Conservation (phyloP, 2,113 vertebrate genomes). For the Geococcyx californianus region DNA sequence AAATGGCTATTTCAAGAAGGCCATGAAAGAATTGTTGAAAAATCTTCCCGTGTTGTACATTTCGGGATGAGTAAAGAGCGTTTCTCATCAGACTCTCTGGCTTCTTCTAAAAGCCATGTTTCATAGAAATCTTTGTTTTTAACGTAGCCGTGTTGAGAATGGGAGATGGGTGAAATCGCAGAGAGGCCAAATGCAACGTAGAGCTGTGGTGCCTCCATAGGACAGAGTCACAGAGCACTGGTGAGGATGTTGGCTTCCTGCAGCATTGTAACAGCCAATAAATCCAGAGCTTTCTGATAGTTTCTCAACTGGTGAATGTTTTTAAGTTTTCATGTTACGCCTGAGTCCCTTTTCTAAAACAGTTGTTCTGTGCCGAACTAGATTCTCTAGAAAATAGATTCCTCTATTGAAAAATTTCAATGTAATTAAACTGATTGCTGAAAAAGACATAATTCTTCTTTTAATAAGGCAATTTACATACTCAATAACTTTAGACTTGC, state of each 20-base stretch:
- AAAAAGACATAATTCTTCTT: slow-evolving; percentile 72
- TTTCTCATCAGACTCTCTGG: background rate
- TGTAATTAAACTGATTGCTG: slow-evolving; percentile 70
- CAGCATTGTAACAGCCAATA: background rate
- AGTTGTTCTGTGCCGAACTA: slow-evolving; percentile 21
- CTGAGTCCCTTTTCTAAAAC: slow-evolving; percentile 34
- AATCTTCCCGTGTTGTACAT: background rate
- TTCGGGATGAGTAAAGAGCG: background rate
- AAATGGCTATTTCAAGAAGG: background rate
- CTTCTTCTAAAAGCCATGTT: background rate
- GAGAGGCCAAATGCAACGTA: background rate
- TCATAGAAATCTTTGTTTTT: background rate
- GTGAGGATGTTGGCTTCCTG: background rate
- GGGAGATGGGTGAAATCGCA: background rate
- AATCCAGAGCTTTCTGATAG: background rate
- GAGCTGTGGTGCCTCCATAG: too few relatives aligned
- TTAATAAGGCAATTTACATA: slow-evolving; percentile 72
- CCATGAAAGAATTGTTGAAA: background rate
- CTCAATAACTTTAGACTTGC: slow-evolving; percentile 60
- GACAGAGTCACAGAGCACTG: background rate
- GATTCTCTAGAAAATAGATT: background rate
- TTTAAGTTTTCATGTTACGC: slow-evolving; percentile 53
- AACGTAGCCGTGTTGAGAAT: background rate
- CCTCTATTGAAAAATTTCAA: slow-evolving; percentile 58
- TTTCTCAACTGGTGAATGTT: background rate